Percentiles rank a stretch among this genome's conserved stretches.
These are phyloP conservation scores for Schizotus pectinicornis DNA, from an alignment of 2,888 invertebrate genomes.

Conservation along the genomic window DNA sequence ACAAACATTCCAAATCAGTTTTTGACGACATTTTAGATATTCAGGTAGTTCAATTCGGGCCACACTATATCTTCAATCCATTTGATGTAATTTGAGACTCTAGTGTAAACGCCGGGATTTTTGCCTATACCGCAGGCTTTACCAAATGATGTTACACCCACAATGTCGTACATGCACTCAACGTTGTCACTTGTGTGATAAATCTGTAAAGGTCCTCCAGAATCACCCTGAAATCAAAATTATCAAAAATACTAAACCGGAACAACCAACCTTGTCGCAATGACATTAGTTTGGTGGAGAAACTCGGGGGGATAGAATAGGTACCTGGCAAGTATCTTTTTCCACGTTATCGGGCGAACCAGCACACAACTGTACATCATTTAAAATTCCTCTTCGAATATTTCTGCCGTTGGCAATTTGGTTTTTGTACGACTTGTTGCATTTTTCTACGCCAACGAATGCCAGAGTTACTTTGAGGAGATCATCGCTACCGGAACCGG, in stretches of 20 bases:
- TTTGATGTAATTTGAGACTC: constrained; percentile 58
- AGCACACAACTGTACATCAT: constrained; percentile 63
- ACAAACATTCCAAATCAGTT: no score
- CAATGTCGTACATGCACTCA: constrained; percentile 60
- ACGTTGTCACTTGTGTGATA: constrained; percentile 24
- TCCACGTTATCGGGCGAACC: constrained; percentile 54
- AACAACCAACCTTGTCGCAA: no score
- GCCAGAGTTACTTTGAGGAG: constrained; percentile 62
- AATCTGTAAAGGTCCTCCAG: constrained; percentile 67
- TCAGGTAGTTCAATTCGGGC: constrained; percentile 39
- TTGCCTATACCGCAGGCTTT: constrained; percentile 53
- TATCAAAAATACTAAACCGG: no score
- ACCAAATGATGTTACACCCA: constrained; percentile 61
- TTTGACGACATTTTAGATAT: no score
- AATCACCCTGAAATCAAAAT: constrained; percentile 62
- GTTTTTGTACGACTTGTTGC: constrained; percentile 48
- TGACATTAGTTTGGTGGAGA: no score
- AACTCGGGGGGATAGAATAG: background rate
- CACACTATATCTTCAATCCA: constrained; percentile 63
- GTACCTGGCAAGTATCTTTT: constrained; percentile 63
- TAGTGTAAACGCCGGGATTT: constrained; percentile 60
- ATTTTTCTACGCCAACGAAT: constrained; percentile 50
- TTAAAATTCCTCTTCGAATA: constrained; percentile 56
- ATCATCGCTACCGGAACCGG: constrained; percentile 47
- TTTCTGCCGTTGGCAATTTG: constrained; percentile 27